Conservation (phyloP, 1,140 invertebrate species). For the Lepidotrigona ventralis region DNA sequence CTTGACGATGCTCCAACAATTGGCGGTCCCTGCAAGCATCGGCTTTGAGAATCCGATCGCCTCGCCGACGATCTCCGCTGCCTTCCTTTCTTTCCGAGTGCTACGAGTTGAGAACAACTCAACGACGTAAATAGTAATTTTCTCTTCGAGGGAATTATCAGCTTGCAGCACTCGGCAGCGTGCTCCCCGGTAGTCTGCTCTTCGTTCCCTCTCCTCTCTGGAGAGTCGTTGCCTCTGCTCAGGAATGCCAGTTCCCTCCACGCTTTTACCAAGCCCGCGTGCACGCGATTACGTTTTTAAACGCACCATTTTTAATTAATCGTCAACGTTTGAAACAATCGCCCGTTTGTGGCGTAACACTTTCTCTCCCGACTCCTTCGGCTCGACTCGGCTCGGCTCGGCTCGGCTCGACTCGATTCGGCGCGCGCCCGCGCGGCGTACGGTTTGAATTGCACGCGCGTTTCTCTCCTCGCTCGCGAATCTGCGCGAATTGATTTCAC, state of each 20-base stretch:
- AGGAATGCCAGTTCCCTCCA: neutral
- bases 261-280: neutral
- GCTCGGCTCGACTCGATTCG: too few species aligned
- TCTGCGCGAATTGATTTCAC: conserved; percentile 53
- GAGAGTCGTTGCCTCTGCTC: conserved; percentile 16
- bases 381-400: too few species aligned
- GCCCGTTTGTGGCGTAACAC: conserved; percentile 36
- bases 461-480: conserved; percentile 44
- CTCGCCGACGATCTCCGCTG: conserved; percentile 25
- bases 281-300: neutral
- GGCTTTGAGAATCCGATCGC: conserved; percentile 19
- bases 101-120: neutral
- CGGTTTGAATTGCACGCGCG: conserved; percentile 48
- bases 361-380: conserved; percentile 45
- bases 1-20: conserved; percentile 52
- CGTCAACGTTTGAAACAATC: conserved; percentile 46
- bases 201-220: too few species aligned
- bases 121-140: neutral
- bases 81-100: neutral
- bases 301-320: conserved; percentile 33
- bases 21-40: conserved; percentile 58
- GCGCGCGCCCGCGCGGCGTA: neutral
- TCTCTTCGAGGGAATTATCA: neutral
- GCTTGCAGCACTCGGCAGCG: neutral
- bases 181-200: neutral